Conservation (phyloP, 2,797 vertebrate genomes). For the Pseudocheirus occidentalis region DNA sequence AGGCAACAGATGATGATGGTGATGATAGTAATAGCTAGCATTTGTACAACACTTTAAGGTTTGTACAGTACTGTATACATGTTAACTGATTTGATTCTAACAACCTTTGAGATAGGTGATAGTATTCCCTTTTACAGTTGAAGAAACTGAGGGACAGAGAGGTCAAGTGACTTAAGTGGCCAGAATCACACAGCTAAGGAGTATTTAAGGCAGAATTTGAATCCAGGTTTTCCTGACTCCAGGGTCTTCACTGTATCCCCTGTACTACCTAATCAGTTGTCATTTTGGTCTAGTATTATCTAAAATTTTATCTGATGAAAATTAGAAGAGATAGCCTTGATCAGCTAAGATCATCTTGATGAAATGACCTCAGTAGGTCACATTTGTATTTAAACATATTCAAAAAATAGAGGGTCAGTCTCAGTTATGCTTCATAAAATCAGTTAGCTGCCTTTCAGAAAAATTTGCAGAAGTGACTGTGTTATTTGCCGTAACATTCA, state of each 20-base stretch:
- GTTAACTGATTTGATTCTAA: background rate
- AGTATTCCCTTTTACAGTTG: background rate
- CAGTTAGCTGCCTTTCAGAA: background rate
- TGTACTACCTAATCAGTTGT: background rate
- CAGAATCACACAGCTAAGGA: background rate
- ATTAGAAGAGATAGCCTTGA: background rate
- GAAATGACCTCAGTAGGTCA: background rate
- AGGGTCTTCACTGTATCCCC: background rate
- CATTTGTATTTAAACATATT: background rate
- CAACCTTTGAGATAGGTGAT: background rate
- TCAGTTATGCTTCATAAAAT: background rate
- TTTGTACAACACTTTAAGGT: background rate
- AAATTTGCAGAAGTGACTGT: background rate
- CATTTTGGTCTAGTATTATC: background rate
- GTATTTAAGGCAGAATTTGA: background rate
- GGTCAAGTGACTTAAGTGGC: background rate
- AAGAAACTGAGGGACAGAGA: background rate
- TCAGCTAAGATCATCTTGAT: background rate
- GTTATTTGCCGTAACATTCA: background rate
- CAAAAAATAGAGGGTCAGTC: background rate
- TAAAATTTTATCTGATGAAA: background rate
- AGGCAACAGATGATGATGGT: background rate
- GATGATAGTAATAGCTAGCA: background rate
- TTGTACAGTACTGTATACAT: background rate
- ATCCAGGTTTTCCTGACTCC: background rate